Base-by-base conservation (phyloP, 2,797 vertebrate species). In the Lepilemur septentrionalis region DNA sequence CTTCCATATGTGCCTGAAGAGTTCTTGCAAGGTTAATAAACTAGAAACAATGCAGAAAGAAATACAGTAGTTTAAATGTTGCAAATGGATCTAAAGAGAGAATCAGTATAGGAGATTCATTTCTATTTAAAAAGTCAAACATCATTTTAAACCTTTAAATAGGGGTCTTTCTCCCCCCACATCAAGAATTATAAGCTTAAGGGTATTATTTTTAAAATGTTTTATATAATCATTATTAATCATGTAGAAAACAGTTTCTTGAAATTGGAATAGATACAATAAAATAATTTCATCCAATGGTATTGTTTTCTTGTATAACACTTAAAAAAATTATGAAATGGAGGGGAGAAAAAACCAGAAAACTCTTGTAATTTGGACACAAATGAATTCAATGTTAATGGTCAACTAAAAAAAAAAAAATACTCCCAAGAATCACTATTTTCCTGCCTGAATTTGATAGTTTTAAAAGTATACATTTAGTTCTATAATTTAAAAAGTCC, bases 1-100 rank as follows among this genome's bases (percentile, higher is more conserved):
- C 99, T 99, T 99, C 99, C 99, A 99, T 99, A 99, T 99, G 99
- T 98, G 99, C 99, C 96, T 99, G 99, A 99, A 99, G 99, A 98
- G 99, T 99, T 99, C 99, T 99, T 98, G 99, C 99, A 99, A 99
- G 99, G 99, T 99, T 99, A 99, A 99, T 99, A 98, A 99, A 99
- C 99, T 99, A 98, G 99, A 99, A 99, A 99, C 97, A 99, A 98
- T 98, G 98, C 98, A 99, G 98, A 99, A 98, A 98, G 96, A 99
- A 98, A 97, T 95, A 98, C 61, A 98, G 98, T 98, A 98, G 98
- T 98, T 99, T 98, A 98, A 98, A 98, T 98, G 98, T 97, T 98
- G 98, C 97, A 98, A 98, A 98, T 98, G 98, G 96, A 98, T 93
- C 94, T 97, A 97, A 96, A 98, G 97, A 98, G 91, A 97, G 98